Conservation (phyloP, 2,113 vertebrate species). For the Mesoclemmys tuberculata region DNA sequence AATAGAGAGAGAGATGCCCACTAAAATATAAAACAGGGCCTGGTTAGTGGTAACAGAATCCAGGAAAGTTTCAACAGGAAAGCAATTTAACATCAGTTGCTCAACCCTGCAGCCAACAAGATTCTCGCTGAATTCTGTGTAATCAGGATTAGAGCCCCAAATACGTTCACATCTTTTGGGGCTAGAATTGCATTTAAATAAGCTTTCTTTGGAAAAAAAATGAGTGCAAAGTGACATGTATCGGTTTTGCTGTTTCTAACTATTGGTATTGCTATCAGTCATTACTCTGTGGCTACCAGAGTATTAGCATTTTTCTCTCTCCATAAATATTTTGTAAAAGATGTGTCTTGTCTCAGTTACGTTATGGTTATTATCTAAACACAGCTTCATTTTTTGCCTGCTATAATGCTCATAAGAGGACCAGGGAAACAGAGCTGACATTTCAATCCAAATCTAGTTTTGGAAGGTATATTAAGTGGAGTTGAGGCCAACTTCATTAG, state of each 20-base stretch:
- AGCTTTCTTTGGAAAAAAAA: constrained; percentile 5
- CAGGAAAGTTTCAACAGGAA: background rate
- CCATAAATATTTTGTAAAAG: background rate
- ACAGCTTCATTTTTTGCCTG: background rate
- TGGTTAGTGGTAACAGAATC: background rate
- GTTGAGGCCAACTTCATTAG: constrained; percentile 61
- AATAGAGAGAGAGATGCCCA: background rate
- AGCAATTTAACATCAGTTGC: background rate
- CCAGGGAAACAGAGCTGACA: constrained; percentile 42
- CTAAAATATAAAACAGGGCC: background rate
- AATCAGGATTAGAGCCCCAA: background rate
- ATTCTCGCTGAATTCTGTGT: background rate
- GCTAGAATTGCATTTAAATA: background rate
- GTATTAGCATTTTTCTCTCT: background rate
- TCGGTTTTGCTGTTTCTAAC: background rate
- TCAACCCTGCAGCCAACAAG: background rate
- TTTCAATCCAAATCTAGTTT: constrained; percentile 52
- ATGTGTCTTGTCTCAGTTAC: background rate
- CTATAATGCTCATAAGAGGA: constrained; percentile 23
- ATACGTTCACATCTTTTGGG: background rate
- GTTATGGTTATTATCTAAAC: background rate
- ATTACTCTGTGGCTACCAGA: background rate
- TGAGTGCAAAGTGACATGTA: fast-evolving
- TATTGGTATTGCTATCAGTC: background rate
- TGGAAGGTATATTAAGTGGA: constrained; percentile 50